phyloP scores from a whole-genome alignment of 2,797 vertebrate species.

The Aplochiton taeniatus region DNA sequence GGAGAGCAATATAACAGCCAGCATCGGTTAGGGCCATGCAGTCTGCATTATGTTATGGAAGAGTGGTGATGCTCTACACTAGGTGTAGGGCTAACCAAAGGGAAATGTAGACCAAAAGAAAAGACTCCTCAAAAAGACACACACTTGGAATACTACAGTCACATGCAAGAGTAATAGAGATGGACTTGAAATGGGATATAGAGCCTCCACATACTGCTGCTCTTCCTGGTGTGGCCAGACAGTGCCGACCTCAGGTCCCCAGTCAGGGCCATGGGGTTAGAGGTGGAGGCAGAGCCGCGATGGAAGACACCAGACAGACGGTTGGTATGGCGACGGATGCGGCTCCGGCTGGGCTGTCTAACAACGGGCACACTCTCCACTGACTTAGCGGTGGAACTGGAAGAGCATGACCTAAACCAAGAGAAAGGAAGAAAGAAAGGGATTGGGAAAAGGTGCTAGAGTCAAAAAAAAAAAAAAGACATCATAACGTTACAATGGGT shows the following conservation, averaged over 20 bases:
- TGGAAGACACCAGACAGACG: slow-evolving; percentile 79
- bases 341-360: slow-evolving; percentile 72
- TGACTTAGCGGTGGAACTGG: slow-evolving; percentile 59
- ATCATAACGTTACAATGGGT: too few relatives aligned
- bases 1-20: background rate
- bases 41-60: too few relatives aligned
- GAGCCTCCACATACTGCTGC: slow-evolving; percentile 53
- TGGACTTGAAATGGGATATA: too few relatives aligned
- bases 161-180: too few relatives aligned
- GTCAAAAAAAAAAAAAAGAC: too few relatives aligned
- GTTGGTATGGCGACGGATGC: slow-evolving; percentile 72
- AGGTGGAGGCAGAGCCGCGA: slow-evolving; percentile 44
- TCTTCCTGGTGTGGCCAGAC: slow-evolving; percentile 54
- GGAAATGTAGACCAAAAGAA: too few relatives aligned
- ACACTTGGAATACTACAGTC: too few relatives aligned
- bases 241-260: slow-evolving; percentile 51
- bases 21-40: too few relatives aligned
- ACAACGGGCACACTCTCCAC: slow-evolving; percentile 47
- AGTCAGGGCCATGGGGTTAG: slow-evolving; percentile 50
- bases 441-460: background rate
- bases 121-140: too few relatives aligned
- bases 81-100: too few relatives aligned
- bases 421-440: background rate
- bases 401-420: slow-evolving; percentile 67
- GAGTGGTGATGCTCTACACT: too few relatives aligned